Evolutionary conservation across 2,888 invertebrate species (phyloP).

Genomic region (Spodoptera littoralis): DNA sequence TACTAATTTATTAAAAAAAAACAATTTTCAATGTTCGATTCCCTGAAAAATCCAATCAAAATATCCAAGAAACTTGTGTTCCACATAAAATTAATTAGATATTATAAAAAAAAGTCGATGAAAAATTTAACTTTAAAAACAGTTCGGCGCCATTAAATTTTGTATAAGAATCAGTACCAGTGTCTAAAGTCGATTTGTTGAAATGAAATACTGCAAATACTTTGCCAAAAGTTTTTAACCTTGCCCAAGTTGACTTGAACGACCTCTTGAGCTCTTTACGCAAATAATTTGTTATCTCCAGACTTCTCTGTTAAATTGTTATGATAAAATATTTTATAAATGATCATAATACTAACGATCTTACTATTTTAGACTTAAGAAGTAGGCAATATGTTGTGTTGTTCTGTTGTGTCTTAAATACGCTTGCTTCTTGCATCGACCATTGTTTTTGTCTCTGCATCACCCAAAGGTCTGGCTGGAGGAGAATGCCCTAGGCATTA

Average conservation of each 20-base stretch:
- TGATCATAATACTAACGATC: background rate
- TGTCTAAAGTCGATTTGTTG: conserved; percentile 18
- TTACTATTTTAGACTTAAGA: background rate
- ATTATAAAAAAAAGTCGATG: too few species aligned
- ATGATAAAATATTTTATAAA: conserved; percentile 16
- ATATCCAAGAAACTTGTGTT: too few species aligned
- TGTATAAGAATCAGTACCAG: conserved; percentile 15
- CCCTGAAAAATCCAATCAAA: background rate
- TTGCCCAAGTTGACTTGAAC: conserved; percentile 26
- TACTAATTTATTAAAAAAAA: too few species aligned
- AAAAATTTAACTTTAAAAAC: too few species aligned
- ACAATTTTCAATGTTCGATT: too few species aligned
- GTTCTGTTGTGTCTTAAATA: too few species aligned
- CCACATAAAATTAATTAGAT: too few species aligned
- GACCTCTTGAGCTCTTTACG: conserved; percentile 27
- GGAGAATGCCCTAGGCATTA: too few species aligned
- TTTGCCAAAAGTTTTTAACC: conserved; percentile 14
- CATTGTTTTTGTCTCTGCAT: too few species aligned
- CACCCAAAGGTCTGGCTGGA: too few species aligned
- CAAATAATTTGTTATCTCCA: conserved; percentile 20
- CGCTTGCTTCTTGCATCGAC: too few species aligned
- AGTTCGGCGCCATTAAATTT: conserved; percentile 5
- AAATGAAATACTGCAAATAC: conserved; percentile 34
- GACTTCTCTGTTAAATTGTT: conserved; percentile 20
- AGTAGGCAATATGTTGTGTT: too few species aligned